Evolutionary conservation across 2,888 invertebrate genomes (phyloP), one percentile per base, ranked within the genome.

Genomic region (Embidobia sp.): DNA sequence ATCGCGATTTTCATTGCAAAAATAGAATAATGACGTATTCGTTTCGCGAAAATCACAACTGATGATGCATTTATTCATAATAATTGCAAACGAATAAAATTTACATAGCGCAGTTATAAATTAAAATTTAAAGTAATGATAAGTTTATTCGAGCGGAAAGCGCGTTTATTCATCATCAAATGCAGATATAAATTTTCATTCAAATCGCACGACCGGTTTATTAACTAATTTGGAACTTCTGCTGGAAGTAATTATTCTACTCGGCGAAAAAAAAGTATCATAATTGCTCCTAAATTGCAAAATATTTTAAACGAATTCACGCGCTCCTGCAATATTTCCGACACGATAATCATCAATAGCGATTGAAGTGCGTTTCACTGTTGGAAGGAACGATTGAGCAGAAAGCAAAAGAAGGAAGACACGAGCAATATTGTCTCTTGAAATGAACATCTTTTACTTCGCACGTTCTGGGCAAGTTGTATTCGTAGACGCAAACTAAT

Each of bases 401-500:
- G 33, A 33, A 48, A 44, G 26, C n/a, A 49, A 13, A 69, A 55
- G 46, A 44, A 69, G 40, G 16, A 26, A 44, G 35, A 53, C 16
- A 42, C 49, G 35, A 29, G 10, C 29, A 42, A 66, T 67, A 64
- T 67, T 67, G 57, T 57, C 55, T 29, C 15, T 57, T 48, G 8
- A 67, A 46, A 67, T 44, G 49, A 69, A 42, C 33, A 27, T 22
- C 33, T 44, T 42, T 64, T 46, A 19, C 46, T 67, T 37, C 29
- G 29, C 48, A 18, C 4, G 49, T 22, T 22, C 33, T 11, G n/a
- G n/a, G 42, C 33, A 29, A 61, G 16, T 11, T 33, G 67, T 49
- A 49, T 33, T 49, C 15, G 53, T 31, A 61, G 61, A 61, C 48
- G 48, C 29, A 19, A 37, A 67, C 70, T 70, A 70, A 70, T 70